Evolutionary conservation across 2,888 invertebrate species (phyloP).

Genomic region (Aphodius granarius): DNA sequence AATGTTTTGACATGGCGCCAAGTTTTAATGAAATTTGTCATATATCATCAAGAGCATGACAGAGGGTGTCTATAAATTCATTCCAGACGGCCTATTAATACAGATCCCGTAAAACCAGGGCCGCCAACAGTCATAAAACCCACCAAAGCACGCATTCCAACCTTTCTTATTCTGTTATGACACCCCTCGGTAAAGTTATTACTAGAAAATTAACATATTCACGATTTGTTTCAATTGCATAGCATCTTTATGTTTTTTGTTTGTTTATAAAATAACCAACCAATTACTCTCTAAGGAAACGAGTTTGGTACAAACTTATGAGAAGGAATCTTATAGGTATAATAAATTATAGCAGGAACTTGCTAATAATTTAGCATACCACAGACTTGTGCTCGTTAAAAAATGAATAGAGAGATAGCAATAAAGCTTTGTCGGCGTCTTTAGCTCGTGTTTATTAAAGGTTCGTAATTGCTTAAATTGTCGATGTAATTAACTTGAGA

Average conservation of each 20-base stretch:
- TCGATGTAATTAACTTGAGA: constrained; percentile 18
- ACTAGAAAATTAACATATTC: not conserved
- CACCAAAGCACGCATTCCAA: not conserved
- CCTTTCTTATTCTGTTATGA: not conserved
- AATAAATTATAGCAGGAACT: not conserved
- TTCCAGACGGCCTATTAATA: not conserved
- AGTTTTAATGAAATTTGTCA: not conserved
- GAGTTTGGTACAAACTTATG: no score
- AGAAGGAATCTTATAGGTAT: not conserved
- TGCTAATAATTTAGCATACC: constrained; percentile 8
- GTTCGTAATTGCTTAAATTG: constrained; percentile 19
- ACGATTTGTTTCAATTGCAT: no score
- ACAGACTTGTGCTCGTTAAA: constrained; percentile 15
- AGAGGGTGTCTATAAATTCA: not conserved
- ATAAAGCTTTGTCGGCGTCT: constrained; percentile 21
- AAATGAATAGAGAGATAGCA: constrained; percentile 17
- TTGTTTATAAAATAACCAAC: no score
- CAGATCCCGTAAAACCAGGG: not conserved
- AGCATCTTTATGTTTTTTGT: no score
- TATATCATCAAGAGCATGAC: not conserved
- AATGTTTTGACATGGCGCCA: not conserved
- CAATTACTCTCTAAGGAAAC: no score
- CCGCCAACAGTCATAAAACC: not conserved
- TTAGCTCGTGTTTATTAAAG: constrained; percentile 19
- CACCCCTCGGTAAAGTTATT: not conserved